phyloP scores from a whole-genome alignment of 2,888 invertebrate genomes.

The Holacanthella duospinosa region DNA sequence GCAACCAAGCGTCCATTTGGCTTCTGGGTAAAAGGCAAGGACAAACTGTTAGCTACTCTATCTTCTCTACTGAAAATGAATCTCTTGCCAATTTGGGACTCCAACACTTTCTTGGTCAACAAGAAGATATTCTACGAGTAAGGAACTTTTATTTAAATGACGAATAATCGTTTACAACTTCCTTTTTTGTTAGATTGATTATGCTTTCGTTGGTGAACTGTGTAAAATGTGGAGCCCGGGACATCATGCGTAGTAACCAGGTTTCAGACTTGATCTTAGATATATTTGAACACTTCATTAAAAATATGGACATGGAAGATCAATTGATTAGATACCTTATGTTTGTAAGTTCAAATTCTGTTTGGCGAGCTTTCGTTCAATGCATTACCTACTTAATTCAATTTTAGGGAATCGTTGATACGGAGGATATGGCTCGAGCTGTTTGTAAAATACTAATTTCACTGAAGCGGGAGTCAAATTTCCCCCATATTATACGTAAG shows the following conservation, averaged over 20 bases:
- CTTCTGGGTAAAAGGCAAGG: neutral
- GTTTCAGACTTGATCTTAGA: neutral
- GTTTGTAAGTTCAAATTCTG: neutral
- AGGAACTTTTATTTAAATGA: neutral
- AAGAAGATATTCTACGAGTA: constrained; percentile 2
- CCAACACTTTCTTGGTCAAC: neutral
- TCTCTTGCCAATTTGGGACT: neutral
- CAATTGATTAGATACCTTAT: neutral
- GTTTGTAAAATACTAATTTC: neutral
- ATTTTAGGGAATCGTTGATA: constrained; percentile 1
- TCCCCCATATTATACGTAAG: neutral
- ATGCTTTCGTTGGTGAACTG: neutral
- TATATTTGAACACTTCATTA: neutral
- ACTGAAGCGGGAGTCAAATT: neutral
- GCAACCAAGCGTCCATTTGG: neutral
- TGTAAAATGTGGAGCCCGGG: neutral
- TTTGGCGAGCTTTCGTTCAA: neutral
- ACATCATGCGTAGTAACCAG: neutral
- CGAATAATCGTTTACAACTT: neutral
- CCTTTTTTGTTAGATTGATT: neutral
- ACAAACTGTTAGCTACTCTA: neutral
- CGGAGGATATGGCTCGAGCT: neutral
- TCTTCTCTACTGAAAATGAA: neutral
- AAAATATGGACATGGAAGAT: neutral
- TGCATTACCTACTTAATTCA: neutral